phyloP scores from a whole-genome alignment of 2,888 invertebrate species.

The Stramonita haemastoma region DNA sequence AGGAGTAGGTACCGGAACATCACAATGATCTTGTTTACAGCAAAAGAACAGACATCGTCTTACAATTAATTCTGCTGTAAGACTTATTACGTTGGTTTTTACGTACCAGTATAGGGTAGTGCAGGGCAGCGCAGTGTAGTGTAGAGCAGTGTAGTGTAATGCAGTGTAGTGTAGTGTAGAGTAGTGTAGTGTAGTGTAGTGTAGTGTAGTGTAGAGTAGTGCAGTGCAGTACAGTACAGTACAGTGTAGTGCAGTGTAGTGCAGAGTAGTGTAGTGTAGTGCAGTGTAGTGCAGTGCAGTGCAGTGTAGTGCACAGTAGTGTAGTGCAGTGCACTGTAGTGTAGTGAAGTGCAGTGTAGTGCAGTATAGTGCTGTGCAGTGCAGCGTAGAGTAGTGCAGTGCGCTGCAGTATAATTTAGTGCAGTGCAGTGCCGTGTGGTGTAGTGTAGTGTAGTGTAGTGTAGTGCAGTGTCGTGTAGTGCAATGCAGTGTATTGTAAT shows the following conservation, averaged over 20 bases:
- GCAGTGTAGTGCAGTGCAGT: not conserved
- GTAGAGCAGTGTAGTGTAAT: too few species aligned
- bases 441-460: not conserved
- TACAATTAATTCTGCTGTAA: too few species aligned
- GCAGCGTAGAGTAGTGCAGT: not conserved
- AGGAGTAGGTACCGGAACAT: too few species aligned
- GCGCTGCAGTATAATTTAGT: not conserved
- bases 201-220: not conserved
- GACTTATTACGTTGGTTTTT: too few species aligned
- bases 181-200: not conserved
- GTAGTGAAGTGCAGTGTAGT: not conserved
- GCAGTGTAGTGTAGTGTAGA: too few species aligned
- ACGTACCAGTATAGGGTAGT: too few species aligned
- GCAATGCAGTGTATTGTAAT: too few species aligned
- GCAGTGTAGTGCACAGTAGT: not conserved
- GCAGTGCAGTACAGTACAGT: not conserved
- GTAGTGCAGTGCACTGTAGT: not conserved
- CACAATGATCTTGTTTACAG: too few species aligned
- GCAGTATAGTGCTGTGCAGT: not conserved
- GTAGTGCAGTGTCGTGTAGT: not conserved
- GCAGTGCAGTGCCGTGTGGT: not conserved
- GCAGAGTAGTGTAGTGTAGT: not conserved
- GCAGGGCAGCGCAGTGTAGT: too few species aligned
- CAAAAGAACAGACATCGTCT: too few species aligned
- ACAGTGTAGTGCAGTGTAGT: not conserved